Evolutionary conservation across 2,797 vertebrate species (phyloP), one percentile per base, ranked within the genome.

Genomic region (Xiphorhynchus erythropygius): DNA sequence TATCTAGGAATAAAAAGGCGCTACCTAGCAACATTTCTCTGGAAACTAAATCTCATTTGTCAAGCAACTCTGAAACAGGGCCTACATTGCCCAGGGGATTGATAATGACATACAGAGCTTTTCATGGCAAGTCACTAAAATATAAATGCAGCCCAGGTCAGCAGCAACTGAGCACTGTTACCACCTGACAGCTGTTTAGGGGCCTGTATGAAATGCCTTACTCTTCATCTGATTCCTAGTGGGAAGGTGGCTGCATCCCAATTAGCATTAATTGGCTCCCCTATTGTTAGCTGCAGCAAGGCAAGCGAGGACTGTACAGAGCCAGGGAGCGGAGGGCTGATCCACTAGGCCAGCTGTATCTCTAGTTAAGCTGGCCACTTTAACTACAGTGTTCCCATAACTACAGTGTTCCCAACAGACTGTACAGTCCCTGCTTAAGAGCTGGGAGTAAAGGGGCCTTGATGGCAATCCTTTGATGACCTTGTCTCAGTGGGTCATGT

Each of bases 21-120:
- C 97, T 97, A 95, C 97, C 96, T 98, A 97, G 97, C 97, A 98
- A 98, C 97, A 96, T 96, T 89, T 89, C 85, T 96, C 94, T 79
- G 62, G 94, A 88, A 97, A 96, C 95, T 97, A 84, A 95, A 95
- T 79, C 94, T 97, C 94, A 89, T 98, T 98, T 97, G 95, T 97
- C 97, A 97, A 97, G 94, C 92, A 94, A 91, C 87, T 96, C 92
- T 89, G 93, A 91, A 97, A 91, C 91, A 94, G 80, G 63, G 95
- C 55, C 79, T 91, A 63, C 57, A 84, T 78, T 83, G 65, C 93
- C 77, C 76, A 75, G 42, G 93, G 95, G 91, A 94, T 91, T 90
- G 87, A 86, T 92, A 96, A 94, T 60, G 64, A 67, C 78, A 85
- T 65, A 93, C 25, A 94, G 67, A 90, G 70, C 37, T 90, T 91